Conservation (phyloP, 2,797 vertebrate genomes). For the Hemitrygon akajei region DNA sequence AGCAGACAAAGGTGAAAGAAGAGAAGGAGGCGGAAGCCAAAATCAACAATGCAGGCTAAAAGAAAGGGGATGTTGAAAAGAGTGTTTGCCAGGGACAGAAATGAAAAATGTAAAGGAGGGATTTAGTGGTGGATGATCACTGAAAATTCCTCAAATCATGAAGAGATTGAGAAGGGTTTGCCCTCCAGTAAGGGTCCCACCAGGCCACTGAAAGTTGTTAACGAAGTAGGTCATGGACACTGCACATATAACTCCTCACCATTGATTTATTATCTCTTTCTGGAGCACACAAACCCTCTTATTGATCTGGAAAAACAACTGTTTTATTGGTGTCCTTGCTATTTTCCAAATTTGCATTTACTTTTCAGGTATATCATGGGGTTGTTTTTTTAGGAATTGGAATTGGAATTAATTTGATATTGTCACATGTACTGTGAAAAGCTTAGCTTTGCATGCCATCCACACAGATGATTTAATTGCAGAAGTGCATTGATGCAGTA, state of each 20-base stretch:
- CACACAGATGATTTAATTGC: too few species aligned
- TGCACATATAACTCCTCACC: not conserved
- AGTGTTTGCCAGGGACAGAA: not conserved
- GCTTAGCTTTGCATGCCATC: too few species aligned
- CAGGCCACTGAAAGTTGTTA: not conserved
- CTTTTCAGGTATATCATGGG: too few species aligned
- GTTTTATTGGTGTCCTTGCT: not conserved
- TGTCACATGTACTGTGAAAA: too few species aligned
- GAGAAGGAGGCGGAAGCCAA: not conserved
- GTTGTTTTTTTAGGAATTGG: too few species aligned
- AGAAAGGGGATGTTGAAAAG: not conserved
- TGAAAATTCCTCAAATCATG: not conserved
- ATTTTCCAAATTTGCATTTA: not conserved
- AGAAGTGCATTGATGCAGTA: too few species aligned
- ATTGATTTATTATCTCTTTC: not conserved
- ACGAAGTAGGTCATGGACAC: not conserved
- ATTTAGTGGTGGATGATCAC: not conserved
- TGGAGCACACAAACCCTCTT: not conserved
- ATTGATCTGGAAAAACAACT: not conserved
- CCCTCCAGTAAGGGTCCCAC: not conserved
- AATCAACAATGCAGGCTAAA: not conserved
- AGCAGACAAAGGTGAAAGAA: not conserved
- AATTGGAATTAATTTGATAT: too few species aligned
- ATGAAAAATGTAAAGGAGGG: not conserved
- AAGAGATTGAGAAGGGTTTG: too few species aligned